Percentiles rank a stretch among this genome's conserved stretches.
These are phyloP conservation scores for Lasioglossum malachurum DNA, from an alignment of 2,888 invertebrate genomes.

Conservation along the genomic window DNA sequence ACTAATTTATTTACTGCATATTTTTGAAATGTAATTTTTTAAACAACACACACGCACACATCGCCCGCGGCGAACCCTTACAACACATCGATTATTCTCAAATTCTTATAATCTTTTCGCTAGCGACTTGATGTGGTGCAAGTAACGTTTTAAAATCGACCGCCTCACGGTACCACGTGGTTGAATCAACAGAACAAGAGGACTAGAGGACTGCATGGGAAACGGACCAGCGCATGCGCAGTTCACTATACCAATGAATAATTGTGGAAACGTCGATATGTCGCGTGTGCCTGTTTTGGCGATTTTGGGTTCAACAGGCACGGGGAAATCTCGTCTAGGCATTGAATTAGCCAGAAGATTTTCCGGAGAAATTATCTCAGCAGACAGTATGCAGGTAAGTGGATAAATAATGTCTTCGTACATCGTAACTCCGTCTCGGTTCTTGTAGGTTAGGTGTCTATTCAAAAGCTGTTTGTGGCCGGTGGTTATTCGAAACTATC, in stretches of 20 bases:
- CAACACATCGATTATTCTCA: not conserved
- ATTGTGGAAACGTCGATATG: slow-evolving; percentile 78
- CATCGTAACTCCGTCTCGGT: not conserved
- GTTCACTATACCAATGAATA: slow-evolving; percentile 38
- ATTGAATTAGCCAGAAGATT: slow-evolving; percentile 95
- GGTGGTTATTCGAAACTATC: not conserved
- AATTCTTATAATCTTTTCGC: not conserved
- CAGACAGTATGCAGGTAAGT: slow-evolving; percentile 99
- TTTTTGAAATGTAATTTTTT: too few species aligned
- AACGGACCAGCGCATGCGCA: slow-evolving; percentile 61
- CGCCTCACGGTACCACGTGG: slow-evolving; percentile 40
- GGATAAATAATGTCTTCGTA: not conserved
- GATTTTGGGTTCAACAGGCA: slow-evolving; percentile 98
- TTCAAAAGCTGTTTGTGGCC: slow-evolving; percentile 38
- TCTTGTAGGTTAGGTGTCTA: slow-evolving; percentile 52
- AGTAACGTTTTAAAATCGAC: slow-evolving; percentile 50
- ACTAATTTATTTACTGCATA: too few species aligned
- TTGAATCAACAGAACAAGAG: slow-evolving; percentile 2
- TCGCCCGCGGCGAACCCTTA: too few species aligned
- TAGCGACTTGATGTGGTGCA: not conserved
- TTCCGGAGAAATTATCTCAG: slow-evolving; percentile 97
- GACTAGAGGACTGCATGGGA: slow-evolving; percentile 15
- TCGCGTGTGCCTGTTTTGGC: slow-evolving; percentile 91
- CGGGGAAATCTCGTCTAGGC: slow-evolving; percentile 98
- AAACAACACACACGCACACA: too few species aligned